Evolutionary conservation across 2,888 invertebrate genomes (phyloP), one percentile per base, ranked within the genome.

Genomic region (Eristalis pertinax): DNA sequence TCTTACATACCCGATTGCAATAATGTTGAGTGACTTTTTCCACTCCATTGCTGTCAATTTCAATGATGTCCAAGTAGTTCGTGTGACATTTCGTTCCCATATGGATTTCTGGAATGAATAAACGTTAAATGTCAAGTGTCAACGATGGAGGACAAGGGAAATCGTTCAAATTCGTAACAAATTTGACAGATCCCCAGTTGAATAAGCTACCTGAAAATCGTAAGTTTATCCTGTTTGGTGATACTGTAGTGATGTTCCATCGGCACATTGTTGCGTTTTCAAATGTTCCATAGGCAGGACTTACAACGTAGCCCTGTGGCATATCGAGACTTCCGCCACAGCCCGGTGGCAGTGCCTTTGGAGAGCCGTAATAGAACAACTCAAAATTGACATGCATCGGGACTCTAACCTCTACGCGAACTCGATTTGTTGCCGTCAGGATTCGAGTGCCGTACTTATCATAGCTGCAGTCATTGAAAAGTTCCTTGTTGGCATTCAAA

Each of bases 81-180:
- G 94, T 93, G 0, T 92, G 92, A 90, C 97, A 97, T 63, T 93
- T 92, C 0, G 95, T 92, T 19, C 96, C 96, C 90, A 97, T 94
- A 89, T 95, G 95, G 90, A 96, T 95, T 68, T 93, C 93, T 91
- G 50, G n/a, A 56, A 69, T 74, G 15, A 90, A 91, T 43, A 94
- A 89, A 86, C 60, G 41, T 32, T n/a, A 72, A 22, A 56, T 67
- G 26, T 15, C 19, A 19, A 13, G 10, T 62, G n/a, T 29, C 10
- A 5, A 32, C 29, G 5, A 29, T 0, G 4, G 5, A 29, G 2
- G 29, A 4, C 29, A 29, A 29, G 29, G 5, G 8, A 26, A 1
- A 19, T 0, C 13, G n/a, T 4, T 69, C 15, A n/a, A 43, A n/a
- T n/a, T n/a, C n/a, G n/a, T n/a, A n/a, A n/a, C n/a, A n/a, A n/a